phyloP scores from a whole-genome alignment of 2,888 invertebrate genomes.

The Lypha dubia region DNA sequence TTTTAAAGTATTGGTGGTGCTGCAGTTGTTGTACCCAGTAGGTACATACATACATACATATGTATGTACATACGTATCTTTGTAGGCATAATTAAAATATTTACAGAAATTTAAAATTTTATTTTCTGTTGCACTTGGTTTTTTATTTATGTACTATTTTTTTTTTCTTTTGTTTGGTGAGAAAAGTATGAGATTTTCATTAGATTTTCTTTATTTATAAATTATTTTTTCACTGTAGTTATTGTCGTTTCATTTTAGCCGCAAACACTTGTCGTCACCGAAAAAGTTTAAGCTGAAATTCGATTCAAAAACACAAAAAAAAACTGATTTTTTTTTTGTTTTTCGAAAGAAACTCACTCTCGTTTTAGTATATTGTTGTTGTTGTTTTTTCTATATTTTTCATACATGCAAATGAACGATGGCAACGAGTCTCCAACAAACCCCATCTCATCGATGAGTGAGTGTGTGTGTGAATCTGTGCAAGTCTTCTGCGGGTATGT shows the following conservation, averaged over 20 bases:
- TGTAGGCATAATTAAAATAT: constrained; percentile 1
- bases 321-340: constrained; percentile 24
- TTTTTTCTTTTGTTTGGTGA: constrained; percentile 10
- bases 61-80: too few species aligned
- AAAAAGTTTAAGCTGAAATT: constrained; percentile 65
- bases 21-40: background rate
- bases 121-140: constrained; percentile 5
- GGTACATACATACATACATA: background rate
- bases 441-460: constrained; percentile 37
- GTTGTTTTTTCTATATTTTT: constrained; percentile 23
- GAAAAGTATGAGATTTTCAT: constrained; percentile 37
- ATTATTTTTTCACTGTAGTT: constrained; percentile 11
- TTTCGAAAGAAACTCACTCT: constrained; percentile 53
- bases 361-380: constrained; percentile 44
- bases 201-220: constrained; percentile 31
- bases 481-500: background rate
- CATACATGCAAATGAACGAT: constrained; percentile 39
- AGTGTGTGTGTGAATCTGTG: constrained; percentile 17
- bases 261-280: constrained; percentile 63
- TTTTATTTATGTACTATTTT: background rate
- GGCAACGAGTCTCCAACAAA: constrained; percentile 39
- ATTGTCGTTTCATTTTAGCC: constrained; percentile 47
- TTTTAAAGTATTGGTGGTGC: background rate
- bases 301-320: constrained; percentile 32
- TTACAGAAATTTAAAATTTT: constrained; percentile 32